A percentile compares a stretch with the other conserved stretches of the same genome.
Conservation (phyloP, 64 coral and sea anemone species). For the Dendrophyllia cribrosa region DNA sequence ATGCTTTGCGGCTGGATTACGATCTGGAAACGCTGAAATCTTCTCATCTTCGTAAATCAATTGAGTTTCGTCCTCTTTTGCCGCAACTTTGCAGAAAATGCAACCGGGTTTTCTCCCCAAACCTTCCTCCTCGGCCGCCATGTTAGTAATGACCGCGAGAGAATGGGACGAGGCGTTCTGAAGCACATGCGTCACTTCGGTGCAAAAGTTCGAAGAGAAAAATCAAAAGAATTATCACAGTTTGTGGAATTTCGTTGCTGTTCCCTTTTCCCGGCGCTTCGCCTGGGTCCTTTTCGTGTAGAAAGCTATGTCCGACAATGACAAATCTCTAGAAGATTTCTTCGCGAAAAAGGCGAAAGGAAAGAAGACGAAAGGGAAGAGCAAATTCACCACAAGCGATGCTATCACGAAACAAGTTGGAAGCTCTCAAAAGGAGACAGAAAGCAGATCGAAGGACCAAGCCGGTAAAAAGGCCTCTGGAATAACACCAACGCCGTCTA, state of each 20-base stretch:
- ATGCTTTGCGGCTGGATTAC: constrained; percentile 75
- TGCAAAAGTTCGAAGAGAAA: constrained; percentile 50
- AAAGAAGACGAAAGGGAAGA: constrained; percentile 95
- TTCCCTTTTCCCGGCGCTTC: constrained; percentile 83
- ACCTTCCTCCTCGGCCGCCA: background rate
- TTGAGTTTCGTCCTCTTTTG: constrained; percentile 65
- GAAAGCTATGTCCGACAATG: constrained; percentile 92
- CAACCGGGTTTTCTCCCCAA: constrained; percentile 20
- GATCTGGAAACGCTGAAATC: constrained; percentile 71
- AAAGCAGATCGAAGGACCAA: constrained; percentile 82
- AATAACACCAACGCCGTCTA: constrained; percentile 51
- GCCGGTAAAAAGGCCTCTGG: constrained; percentile 74
- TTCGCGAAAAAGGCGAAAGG: constrained; percentile 99
- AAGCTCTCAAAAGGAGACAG: constrained; percentile 84
- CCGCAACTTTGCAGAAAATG: constrained; percentile 90
- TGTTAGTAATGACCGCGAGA: constrained; percentile 39
- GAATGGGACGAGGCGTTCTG: constrained; percentile 19
- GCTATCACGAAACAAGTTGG: constrained; percentile 97
- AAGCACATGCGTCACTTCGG: constrained; percentile 46
- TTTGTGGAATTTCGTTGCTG: constrained; percentile 52
- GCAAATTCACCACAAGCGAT: constrained; percentile 93
- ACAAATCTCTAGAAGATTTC: constrained; percentile 99
- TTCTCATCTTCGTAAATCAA: constrained; percentile 87
- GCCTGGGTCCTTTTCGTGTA: constrained; percentile 79
- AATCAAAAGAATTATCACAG: constrained; percentile 8